Base-by-base conservation (phyloP, 2,888 invertebrate species). In the Cryptocephalus primarius region DNA sequence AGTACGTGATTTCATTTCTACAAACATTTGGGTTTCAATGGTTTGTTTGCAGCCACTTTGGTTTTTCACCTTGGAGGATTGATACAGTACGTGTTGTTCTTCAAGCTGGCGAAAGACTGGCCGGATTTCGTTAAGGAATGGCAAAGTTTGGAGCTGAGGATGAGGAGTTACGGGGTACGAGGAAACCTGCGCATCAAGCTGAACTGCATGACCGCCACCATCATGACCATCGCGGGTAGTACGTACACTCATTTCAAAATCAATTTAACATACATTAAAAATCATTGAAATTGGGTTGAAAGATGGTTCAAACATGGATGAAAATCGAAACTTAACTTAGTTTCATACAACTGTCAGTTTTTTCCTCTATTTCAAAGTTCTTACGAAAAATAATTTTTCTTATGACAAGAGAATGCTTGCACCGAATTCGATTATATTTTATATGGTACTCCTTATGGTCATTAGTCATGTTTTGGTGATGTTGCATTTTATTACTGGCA, bases 81-180 rank as follows among this genome's bases (percentile, higher is more conserved):
- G 10, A 14, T 42, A 9, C 43, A 51, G 8, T 41, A 39, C 10
- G 34, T 48, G 8, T 32, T 55, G 9, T 54, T 51, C 13, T 45
- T 51, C 6, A 41, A 49, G 46, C 40, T 56, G 32, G 45, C 53
- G 4, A 47, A 33, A 38, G 40, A 46, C 39, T 56, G 53, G 52
- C 54, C 53, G 2, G 48, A 40, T 8, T 55, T 55, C 38, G 46
- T 50, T 8, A 55, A 52, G 46, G 48, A 56, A 46, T 57, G 57
- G 56, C 43, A 49, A 31, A 39, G 33, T 33, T 40, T 56, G 1
- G 52, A 53, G 42, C 33, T 47, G 9, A 46, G 51, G 10, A 58
- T 57, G 51, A 54, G 43, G 39, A 44, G 39, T 32, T 56, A 57
- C 34, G 49, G 52, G 44, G 33, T 48, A 8, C 42, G 45, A 14